Conservation (phyloP, 2,888 invertebrate genomes). For the Xestobium rufovillosum region DNA sequence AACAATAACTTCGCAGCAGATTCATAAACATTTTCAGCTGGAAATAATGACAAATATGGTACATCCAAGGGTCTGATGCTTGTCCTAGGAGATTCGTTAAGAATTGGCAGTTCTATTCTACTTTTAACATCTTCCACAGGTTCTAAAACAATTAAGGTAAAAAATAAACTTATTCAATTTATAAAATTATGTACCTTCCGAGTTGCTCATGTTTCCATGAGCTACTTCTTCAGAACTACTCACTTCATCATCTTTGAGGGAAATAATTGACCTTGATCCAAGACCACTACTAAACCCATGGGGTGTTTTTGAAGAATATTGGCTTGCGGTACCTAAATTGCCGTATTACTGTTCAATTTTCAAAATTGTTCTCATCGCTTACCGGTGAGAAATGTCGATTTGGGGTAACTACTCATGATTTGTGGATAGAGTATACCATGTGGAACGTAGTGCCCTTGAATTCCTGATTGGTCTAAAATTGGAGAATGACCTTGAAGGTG, state of each 20-base stretch:
- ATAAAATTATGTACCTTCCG: constrained; percentile 17
- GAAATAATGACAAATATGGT: constrained; percentile 46
- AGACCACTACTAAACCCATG: too few relatives aligned
- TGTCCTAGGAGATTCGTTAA: constrained; percentile 27
- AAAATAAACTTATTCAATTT: too few relatives aligned
- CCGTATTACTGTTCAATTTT: background rate
- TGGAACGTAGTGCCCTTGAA: constrained; percentile 25
- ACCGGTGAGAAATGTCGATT: too few relatives aligned
- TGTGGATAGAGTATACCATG: constrained; percentile 39
- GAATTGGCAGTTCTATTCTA: constrained; percentile 34
- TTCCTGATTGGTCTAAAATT: constrained; percentile 23
- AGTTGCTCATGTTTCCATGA: constrained; percentile 25
- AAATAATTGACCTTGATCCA: too few relatives aligned
- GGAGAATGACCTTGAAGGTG: constrained; percentile 32
- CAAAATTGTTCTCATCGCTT: too few relatives aligned
- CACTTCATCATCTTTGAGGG: constrained; percentile 65
- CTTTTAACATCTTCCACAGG: constrained; percentile 21
- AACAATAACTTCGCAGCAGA: constrained; percentile 70
- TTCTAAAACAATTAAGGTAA: too few relatives aligned
- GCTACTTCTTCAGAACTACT: constrained; percentile 65
- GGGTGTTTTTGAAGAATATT: too few relatives aligned
- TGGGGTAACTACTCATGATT: constrained; percentile 39
- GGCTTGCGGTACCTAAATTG: constrained; percentile 1
- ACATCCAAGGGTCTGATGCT: constrained; percentile 31
- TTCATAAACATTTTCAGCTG: constrained; percentile 57